Evolutionary conservation across 1,140 invertebrate species (phyloP).

Genomic region (Drosophila bocki): DNA sequence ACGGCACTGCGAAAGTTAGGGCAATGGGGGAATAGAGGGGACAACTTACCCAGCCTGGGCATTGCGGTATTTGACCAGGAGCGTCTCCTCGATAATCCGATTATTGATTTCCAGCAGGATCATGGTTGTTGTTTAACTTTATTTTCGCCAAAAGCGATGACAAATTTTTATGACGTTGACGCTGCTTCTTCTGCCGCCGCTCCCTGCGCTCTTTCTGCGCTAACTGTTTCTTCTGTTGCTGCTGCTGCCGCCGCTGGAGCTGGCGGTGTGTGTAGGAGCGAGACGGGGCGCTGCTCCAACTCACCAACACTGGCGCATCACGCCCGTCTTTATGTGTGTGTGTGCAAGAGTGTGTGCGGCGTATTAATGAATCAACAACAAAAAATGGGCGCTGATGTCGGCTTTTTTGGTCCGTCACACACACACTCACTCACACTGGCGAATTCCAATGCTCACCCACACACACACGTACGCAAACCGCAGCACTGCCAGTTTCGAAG

Average conservation of each 20-base stretch:
- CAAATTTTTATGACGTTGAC: constrained; percentile 78
- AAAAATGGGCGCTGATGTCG: constrained; percentile 82
- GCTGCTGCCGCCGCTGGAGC: constrained; percentile 24
- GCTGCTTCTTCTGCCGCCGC: constrained; percentile 61
- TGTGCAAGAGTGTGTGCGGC: constrained; percentile 35
- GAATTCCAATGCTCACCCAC: constrained; percentile 66
- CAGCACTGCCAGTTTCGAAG: constrained; percentile 10
- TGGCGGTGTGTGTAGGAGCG: constrained; percentile 60
- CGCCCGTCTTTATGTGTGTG: constrained; percentile 10
- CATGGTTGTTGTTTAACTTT: constrained; percentile 87
- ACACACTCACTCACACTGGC: constrained; percentile 51
- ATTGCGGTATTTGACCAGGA: constrained; percentile 98
- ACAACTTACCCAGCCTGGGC: constrained; percentile 95
- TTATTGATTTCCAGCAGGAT: constrained; percentile 99
- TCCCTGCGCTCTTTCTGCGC: constrained; percentile 64
- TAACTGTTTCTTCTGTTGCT: constrained; percentile 68
- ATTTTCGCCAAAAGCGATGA: constrained; percentile 54
- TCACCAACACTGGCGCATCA: constrained; percentile 55
- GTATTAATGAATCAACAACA: constrained; percentile 83
- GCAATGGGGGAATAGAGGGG: constrained; percentile 1
- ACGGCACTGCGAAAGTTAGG: constrained; percentile 33
- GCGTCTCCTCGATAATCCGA: constrained; percentile 97
- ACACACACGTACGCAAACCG: constrained; percentile 24
- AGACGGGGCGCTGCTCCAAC: constrained; percentile 67
- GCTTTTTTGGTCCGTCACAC: constrained; percentile 75